phyloP scores from a whole-genome alignment of 92 coral and sea anemone genomes.

The Pocillopora grandis region DNA sequence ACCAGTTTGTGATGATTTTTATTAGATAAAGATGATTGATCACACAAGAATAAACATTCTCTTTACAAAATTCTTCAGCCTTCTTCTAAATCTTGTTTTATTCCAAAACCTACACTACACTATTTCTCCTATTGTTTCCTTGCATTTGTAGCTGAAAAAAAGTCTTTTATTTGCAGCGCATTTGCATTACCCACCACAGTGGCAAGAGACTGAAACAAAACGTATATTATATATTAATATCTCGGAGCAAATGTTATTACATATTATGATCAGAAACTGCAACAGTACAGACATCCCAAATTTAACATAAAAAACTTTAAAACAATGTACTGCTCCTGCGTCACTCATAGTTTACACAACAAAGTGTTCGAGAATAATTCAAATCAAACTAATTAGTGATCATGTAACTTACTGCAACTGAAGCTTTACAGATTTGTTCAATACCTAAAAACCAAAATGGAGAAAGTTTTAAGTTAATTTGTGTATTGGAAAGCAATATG shows the following conservation, averaged over 20 bases:
- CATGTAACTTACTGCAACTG: conserved; percentile 47
- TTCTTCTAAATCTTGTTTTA: background rate
- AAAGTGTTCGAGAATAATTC: too few relatives aligned
- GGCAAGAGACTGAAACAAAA: conserved; percentile 50
- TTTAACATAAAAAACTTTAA: background rate
- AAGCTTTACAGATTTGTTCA: conserved; percentile 63
- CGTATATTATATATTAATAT: background rate
- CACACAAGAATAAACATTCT: too few relatives aligned
- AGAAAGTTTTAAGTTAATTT: too few relatives aligned
- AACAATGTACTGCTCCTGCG: background rate
- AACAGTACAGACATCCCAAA: background rate
- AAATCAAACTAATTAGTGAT: too few relatives aligned
- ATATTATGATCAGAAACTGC: background rate
- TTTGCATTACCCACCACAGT: conserved; percentile 70
- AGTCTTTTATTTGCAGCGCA: conserved; percentile 72
- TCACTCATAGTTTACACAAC: background rate
- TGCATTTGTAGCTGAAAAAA: conserved; percentile 48
- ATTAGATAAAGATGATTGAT: too few relatives aligned
- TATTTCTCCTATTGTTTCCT: conserved; percentile 1
- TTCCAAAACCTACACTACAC: background rate
- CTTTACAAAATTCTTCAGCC: background rate
- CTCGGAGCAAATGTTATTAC: too few relatives aligned
- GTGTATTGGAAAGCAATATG: background rate
- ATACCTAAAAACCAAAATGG: conserved; percentile 34
- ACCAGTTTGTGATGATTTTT: too few relatives aligned